Evolutionary conservation across 2,797 vertebrate genomes (phyloP).

Genomic region (Spheniscus humboldti): DNA sequence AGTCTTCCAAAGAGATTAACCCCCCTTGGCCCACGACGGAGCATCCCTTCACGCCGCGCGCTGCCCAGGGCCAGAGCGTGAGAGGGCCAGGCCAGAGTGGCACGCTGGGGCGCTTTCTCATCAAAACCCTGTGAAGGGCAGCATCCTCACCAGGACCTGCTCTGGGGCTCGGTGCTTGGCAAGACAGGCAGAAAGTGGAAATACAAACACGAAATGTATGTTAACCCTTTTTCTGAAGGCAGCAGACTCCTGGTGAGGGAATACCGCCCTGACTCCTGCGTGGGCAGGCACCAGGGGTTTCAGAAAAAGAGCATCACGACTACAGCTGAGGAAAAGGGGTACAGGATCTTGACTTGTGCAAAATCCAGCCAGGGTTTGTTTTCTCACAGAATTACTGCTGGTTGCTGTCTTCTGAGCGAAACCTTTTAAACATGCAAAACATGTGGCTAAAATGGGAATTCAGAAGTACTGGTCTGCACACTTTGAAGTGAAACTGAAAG

Average conservation of each 20-base stretch:
- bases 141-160: background rate
- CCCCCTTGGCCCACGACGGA: background rate
- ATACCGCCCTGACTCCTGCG: background rate
- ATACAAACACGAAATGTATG: background rate
- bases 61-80: accelerated
- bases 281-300: accelerated
- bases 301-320: background rate
- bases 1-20: conserved; percentile 34
- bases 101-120: accelerated
- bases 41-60: accelerated
- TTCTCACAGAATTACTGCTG: background rate
- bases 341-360: background rate
- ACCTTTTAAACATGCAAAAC: conserved; percentile 37
- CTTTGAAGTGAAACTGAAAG: conserved; percentile 17
- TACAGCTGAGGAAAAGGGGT: background rate
- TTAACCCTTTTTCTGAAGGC: background rate
- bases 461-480: background rate
- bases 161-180: background rate
- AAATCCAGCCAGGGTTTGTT: background rate
- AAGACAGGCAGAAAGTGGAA: background rate
- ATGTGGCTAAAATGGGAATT: background rate
- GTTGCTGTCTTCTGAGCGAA: background rate
- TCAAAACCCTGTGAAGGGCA: background rate
- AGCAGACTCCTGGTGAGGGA: background rate
- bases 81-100: accelerated